Conservation (phyloP, 2,797 vertebrate species). For the Dicrostonyx torquatus region DNA sequence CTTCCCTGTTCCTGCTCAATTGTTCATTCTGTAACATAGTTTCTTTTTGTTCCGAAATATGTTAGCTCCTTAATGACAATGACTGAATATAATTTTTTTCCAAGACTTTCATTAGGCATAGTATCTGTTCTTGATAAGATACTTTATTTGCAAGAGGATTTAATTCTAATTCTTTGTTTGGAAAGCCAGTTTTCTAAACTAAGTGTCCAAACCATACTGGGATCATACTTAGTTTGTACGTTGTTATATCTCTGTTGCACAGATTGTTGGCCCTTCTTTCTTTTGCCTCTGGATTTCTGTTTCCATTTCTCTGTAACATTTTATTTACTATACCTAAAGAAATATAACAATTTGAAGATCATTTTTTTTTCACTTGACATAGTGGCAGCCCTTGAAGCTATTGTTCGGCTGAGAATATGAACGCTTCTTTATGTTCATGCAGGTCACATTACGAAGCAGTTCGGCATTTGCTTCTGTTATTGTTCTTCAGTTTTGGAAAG, state of each 20-base stretch:
- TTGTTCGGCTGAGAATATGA: conserved; percentile 14
- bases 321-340: conserved; percentile 17
- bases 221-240: background rate
- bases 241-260: background rate
- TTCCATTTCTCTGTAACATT: conserved; percentile 45
- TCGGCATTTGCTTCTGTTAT: conserved; percentile 45
- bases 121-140: background rate
- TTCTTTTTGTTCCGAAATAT: background rate
- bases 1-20: background rate
- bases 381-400: conserved; percentile 26
- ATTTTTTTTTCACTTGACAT: background rate
- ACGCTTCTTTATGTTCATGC: conserved; percentile 36
- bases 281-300: background rate
- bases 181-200: background rate
- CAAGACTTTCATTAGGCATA: background rate
- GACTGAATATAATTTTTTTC: background rate
- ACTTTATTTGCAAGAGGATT: background rate
- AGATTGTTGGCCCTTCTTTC: background rate
- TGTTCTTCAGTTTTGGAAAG: conserved; percentile 51
- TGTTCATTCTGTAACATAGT: background rate
- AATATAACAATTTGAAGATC: conserved; percentile 13
- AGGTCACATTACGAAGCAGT: conserved; percentile 46
- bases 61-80: background rate
- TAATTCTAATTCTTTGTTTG: conserved; percentile 30
- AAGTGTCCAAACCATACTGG: background rate